Conservation (phyloP, 1,140 invertebrate genomes). For the Paraescarpia echinospica region DNA sequence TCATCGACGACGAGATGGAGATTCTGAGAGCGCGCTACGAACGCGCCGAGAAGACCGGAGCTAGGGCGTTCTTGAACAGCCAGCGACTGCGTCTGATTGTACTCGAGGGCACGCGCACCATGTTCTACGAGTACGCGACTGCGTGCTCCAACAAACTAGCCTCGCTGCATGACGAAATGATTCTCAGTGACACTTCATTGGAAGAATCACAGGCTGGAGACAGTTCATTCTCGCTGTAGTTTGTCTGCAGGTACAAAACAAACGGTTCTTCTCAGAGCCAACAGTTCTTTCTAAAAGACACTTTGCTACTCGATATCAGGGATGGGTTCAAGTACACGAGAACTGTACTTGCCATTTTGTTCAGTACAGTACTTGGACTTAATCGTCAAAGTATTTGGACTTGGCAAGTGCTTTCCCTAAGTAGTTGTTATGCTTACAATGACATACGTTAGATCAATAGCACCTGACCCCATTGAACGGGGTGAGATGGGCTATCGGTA, state of each 20-base stretch:
- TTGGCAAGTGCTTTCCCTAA: too few species aligned
- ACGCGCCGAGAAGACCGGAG: not conserved
- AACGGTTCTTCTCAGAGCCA: not conserved
- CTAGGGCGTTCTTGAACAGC: not conserved
- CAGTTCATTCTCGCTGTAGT: not conserved
- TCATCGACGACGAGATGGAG: not conserved
- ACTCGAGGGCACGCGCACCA: not conserved
- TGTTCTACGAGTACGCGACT: not conserved
- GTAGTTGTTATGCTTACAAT: too few species aligned
- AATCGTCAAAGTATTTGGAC: too few species aligned
- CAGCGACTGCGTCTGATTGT: not conserved
- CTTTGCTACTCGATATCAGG: too few species aligned
- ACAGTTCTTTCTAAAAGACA: too few species aligned
- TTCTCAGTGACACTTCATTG: not conserved
- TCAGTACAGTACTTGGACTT: too few species aligned
- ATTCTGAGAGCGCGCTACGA: not conserved
- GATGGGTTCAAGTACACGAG: too few species aligned
- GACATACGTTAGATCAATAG: too few species aligned
- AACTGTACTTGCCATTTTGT: too few species aligned
- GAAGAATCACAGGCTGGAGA: not conserved
- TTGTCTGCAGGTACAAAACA: not conserved
- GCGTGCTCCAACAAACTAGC: not conserved
- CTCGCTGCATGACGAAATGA: not conserved
- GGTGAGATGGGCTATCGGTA: too few species aligned
- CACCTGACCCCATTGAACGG: too few species aligned